Evolutionary conservation across 2,797 vertebrate genomes (phyloP).

Genomic region (Tragopan temminckii): DNA sequence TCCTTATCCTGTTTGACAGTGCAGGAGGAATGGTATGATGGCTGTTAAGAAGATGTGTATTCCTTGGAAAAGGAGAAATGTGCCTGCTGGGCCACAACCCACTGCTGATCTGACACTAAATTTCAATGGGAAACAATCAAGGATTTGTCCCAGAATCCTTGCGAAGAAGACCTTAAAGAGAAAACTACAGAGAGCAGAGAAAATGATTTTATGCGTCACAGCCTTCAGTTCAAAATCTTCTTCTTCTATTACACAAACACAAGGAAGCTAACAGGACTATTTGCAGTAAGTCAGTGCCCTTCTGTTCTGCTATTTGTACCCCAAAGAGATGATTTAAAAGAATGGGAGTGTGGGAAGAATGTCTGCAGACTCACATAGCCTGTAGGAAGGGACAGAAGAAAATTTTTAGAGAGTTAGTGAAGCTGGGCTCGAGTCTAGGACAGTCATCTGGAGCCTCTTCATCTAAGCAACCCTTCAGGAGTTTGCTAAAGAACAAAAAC

Average conservation of each 20-base stretch:
- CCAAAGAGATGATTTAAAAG: neutral
- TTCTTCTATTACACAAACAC: neutral
- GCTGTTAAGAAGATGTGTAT: neutral
- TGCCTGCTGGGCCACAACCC: neutral
- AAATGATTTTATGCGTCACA: constrained; percentile 7
- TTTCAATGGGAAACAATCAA: neutral
- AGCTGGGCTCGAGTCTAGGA: neutral
- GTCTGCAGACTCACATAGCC: neutral
- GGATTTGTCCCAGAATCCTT: neutral
- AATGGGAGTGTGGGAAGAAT: neutral
- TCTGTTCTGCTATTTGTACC: neutral
- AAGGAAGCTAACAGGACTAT: neutral
- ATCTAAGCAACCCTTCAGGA: neutral
- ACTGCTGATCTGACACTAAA: neutral
- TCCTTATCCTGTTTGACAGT: neutral
- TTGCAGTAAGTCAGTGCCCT: neutral
- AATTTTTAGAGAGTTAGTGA: neutral
- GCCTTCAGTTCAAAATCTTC: constrained; percentile 13
- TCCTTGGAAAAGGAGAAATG: constrained; percentile 25
- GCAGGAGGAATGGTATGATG: neutral
- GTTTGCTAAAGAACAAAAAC: neutral
- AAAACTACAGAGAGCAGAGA: neutral
- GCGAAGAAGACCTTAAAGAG: neutral
- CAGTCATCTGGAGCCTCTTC: neutral
- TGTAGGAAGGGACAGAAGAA: neutral